phyloP scores from a whole-genome alignment of 2,797 vertebrate genomes.

The Nyctibius grandis region DNA sequence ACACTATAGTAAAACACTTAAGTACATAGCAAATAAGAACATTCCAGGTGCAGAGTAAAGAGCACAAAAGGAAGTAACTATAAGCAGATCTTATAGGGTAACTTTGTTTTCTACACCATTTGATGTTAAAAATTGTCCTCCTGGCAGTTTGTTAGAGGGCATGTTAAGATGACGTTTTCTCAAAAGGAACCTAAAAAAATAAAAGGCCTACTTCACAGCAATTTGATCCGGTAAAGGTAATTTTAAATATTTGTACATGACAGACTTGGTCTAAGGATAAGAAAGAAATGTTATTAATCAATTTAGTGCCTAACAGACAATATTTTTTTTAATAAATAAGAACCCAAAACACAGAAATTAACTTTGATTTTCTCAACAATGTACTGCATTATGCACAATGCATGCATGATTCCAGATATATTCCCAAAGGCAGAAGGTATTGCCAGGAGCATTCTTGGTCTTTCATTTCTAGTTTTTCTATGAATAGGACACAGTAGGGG shows the following conservation, averaged over 20 bases:
- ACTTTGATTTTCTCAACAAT: not conserved
- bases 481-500: not conserved
- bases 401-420: not conserved
- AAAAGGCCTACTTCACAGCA: not conserved
- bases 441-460: not conserved
- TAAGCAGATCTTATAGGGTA: not conserved
- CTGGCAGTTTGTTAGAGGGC: not conserved
- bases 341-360: not conserved
- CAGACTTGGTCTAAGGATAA: not conserved
- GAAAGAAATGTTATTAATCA: not conserved
- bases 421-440: not conserved
- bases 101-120: slow-evolving; percentile 1
- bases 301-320: not conserved
- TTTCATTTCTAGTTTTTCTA: not conserved
- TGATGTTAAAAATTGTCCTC: not conserved
- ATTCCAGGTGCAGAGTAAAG: not conserved
- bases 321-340: not conserved
- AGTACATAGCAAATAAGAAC: not conserved
- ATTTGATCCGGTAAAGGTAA: not conserved
- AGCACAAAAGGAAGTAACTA: not conserved
- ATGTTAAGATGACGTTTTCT: not conserved
- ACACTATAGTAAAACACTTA: not conserved
- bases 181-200: not conserved
- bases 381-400: not conserved
- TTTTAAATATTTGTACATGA: not conserved